These are phyloP conservation scores for Pristis pectinata DNA, from an alignment of 2,797 vertebrate genomes.

Conservation along the genomic window DNA sequence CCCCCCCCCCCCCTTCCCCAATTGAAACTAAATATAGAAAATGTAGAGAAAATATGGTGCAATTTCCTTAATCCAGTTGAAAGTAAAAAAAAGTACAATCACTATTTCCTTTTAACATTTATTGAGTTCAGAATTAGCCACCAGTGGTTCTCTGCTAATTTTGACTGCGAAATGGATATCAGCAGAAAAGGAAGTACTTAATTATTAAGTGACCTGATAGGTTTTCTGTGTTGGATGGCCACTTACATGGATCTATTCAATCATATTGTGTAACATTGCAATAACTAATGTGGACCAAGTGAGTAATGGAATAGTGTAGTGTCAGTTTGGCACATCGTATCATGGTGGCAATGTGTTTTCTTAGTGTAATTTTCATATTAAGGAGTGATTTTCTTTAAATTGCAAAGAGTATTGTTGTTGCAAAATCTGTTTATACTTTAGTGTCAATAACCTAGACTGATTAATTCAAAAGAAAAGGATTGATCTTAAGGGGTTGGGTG, in stretches of 20 bases:
- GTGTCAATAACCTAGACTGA: background rate
- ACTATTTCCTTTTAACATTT: conserved; percentile 43
- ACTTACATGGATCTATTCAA: conserved; percentile 3
- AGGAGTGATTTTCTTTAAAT: background rate
- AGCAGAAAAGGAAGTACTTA: conserved; percentile 45
- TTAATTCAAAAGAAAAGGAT: background rate
- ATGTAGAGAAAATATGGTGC: background rate
- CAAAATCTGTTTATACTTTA: background rate
- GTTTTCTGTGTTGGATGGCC: conserved; percentile 4
- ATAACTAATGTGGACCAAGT: background rate
- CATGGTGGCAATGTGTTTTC: background rate
- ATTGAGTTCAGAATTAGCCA: conserved; percentile 43
- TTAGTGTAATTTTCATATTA: background rate
- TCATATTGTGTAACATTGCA: conserved; percentile 4
- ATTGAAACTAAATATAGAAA: background rate
- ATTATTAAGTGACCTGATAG: conserved; percentile 42
- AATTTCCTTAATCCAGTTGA: background rate
- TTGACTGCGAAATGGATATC: conserved; percentile 45
- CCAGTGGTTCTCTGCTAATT: conserved; percentile 46
- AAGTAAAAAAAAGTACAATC: conserved; percentile 45
- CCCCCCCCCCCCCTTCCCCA: background rate
- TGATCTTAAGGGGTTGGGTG: too few species aligned
- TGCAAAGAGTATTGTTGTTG: background rate
- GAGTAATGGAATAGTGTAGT: background rate
- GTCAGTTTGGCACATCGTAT: background rate